Evolutionary conservation across 1,140 invertebrate genomes (phyloP).

Genomic region (Mactra quadrangularis): DNA sequence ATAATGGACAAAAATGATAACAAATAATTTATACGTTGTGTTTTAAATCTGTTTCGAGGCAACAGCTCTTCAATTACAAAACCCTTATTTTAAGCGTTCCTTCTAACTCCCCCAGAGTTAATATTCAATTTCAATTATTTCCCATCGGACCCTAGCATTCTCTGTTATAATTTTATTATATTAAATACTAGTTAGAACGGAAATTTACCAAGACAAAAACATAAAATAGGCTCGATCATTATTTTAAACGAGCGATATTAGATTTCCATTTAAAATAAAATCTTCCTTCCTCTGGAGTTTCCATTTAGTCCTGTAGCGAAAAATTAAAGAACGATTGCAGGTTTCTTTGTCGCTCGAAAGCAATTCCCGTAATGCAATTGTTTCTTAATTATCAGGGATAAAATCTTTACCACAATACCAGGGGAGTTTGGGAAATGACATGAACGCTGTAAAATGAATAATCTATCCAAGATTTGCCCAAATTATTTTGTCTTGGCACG

Average conservation of each 20-base stretch:
- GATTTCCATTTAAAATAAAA: slow-evolving; percentile 23
- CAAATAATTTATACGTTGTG: no score
- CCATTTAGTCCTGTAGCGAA: slow-evolving; percentile 18
- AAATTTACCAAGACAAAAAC: slow-evolving; percentile 8
- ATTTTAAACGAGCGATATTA: slow-evolving; percentile 10
- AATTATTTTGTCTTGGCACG: slow-evolving; percentile 36
- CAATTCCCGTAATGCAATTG: slow-evolving; percentile 40
- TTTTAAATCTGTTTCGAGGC: no score
- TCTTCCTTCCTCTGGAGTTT: slow-evolving; percentile 1
- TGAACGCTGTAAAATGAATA: slow-evolving; percentile 23
- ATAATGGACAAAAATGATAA: no score
- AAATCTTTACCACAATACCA: slow-evolving; percentile 21
- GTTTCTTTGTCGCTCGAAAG: slow-evolving; percentile 37
- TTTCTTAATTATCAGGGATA: slow-evolving; percentile 43
- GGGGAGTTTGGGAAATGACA: slow-evolving; percentile 26
- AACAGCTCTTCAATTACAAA: no score
- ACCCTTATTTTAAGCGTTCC: no score
- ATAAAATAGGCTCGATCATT: slow-evolving; percentile 18
- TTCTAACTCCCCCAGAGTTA: no score
- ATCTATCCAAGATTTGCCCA: neutral
- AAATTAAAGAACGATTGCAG: slow-evolving; percentile 39
- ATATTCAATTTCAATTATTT: no score
- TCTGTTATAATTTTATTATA: no score
- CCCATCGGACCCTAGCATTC: no score
- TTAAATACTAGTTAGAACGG: no score